These are phyloP conservation scores for Vipera ursinii DNA, from an alignment of 2,797 vertebrate genomes.

Conservation along the genomic window DNA sequence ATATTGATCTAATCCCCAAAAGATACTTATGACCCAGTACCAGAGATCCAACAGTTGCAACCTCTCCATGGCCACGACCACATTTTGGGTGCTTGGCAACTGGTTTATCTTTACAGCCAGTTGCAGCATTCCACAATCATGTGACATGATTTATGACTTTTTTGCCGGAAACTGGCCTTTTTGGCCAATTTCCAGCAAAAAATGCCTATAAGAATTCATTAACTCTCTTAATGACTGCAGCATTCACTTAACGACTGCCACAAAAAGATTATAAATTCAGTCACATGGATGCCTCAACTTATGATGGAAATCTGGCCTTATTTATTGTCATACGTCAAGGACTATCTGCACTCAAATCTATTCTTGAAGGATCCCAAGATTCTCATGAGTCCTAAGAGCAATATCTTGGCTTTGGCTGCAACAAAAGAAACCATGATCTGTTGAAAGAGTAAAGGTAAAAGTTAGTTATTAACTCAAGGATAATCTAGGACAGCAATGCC, in stretches of 20 bases:
- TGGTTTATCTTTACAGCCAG: too few relatives aligned
- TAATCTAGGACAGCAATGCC: not conserved
- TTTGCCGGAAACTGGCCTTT: too few relatives aligned
- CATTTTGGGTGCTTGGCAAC: too few relatives aligned
- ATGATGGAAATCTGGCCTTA: not conserved
- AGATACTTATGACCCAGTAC: too few relatives aligned
- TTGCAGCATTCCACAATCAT: too few relatives aligned
- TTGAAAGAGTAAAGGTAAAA: not conserved
- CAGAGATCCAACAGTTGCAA: too few relatives aligned
- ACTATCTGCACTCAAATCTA: not conserved
- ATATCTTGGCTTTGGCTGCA: not conserved
- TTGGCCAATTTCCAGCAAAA: too few relatives aligned
- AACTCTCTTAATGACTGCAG: not conserved
- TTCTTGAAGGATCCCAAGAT: not conserved
- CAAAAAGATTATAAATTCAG: not conserved
- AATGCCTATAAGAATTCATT: not conserved
- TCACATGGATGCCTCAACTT: not conserved
- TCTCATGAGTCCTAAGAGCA: not conserved
- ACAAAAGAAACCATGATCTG: not conserved
- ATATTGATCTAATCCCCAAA: too few relatives aligned
- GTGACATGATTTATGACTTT: too few relatives aligned
- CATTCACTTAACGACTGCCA: not conserved
- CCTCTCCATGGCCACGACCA: too few relatives aligned
- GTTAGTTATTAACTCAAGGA: not conserved
- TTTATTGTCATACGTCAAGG: not conserved